Conservation (phyloP, 1,140 invertebrate genomes). For the Ooceraea biroi region DNA sequence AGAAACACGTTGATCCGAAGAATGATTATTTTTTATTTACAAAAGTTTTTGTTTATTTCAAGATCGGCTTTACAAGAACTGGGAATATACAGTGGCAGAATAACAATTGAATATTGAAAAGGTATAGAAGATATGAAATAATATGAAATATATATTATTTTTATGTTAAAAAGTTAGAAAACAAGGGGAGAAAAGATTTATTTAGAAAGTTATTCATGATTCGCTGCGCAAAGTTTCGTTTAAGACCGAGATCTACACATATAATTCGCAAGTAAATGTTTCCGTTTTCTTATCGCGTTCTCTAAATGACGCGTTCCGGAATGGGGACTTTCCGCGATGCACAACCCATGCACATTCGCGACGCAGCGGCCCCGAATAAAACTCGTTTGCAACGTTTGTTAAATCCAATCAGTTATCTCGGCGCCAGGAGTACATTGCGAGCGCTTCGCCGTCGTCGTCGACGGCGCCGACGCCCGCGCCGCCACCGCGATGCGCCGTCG, state of each 20-base stretch:
- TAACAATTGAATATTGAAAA: too few relatives aligned
- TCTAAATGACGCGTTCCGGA: neutral
- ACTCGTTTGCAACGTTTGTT: conserved; percentile 55
- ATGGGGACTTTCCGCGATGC: neutral
- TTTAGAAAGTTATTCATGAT: too few relatives aligned
- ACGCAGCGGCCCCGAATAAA: neutral
- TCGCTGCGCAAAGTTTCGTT: neutral
- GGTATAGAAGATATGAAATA: too few relatives aligned
- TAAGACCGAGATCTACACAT: neutral
- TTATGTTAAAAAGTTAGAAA: too few relatives aligned
- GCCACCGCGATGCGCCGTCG: conserved; percentile 26
- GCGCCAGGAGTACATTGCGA: conserved; percentile 5
- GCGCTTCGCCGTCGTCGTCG: neutral
- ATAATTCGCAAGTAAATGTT: neutral
- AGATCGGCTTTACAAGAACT: too few relatives aligned
- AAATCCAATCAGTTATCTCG: conserved; percentile 59
- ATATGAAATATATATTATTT: too few relatives aligned
- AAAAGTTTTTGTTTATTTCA: too few relatives aligned
- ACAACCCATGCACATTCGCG: neutral
- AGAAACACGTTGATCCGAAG: too few relatives aligned
- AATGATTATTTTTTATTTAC: too few relatives aligned
- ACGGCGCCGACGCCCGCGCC: neutral
- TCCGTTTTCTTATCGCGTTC: neutral
- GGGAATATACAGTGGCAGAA: too few relatives aligned
- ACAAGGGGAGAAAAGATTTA: neutral